Conservation (phyloP, 2,797 vertebrate genomes). For the Salarias fasciatus region DNA sequence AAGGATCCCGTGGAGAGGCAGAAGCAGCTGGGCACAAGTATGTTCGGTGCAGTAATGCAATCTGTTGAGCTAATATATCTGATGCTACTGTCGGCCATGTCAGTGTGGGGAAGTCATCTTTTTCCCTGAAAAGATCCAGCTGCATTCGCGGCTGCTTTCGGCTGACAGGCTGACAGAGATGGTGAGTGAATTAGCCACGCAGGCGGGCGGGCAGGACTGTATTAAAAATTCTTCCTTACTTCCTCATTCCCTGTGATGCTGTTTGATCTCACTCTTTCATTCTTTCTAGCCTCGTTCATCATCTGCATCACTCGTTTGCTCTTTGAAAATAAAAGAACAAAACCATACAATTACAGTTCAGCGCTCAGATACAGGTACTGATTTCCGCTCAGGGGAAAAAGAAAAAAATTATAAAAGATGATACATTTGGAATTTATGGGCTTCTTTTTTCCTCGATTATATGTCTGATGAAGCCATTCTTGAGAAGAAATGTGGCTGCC, state of each 20-base stretch:
- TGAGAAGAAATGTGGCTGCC: no score
- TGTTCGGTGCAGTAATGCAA: slow-evolving; percentile 58
- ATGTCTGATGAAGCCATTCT: no score
- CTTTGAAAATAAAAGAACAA: slow-evolving; percentile 10
- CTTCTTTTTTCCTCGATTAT: no score
- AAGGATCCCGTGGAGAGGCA: slow-evolving; percentile 26
- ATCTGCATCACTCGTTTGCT: slow-evolving; percentile 1
- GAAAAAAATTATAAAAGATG: no score
- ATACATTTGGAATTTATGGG: no score
- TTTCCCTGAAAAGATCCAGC: slow-evolving; percentile 37
- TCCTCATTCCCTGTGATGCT: slow-evolving; percentile 66
- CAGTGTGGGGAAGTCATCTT: slow-evolving; percentile 55
- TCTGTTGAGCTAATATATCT: slow-evolving; percentile 58
- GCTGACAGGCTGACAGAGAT: slow-evolving; percentile 26
- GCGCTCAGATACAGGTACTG: neutral
- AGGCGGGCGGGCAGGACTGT: slow-evolving; percentile 28
- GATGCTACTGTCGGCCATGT: slow-evolving; percentile 52
- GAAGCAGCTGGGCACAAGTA: slow-evolving; percentile 56
- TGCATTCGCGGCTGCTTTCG: slow-evolving; percentile 26
- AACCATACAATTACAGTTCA: slow-evolving; percentile 7
- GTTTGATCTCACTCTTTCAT: slow-evolving; percentile 59
- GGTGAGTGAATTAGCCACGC: slow-evolving; percentile 50
- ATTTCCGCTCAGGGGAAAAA: no score
- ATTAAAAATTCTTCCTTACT: slow-evolving; percentile 55
- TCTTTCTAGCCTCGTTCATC: slow-evolving; percentile 36